These are phyloP conservation scores for Sphaerodactylus townsendi DNA, from an alignment of 2,113 vertebrate species.

Conservation along the genomic window DNA sequence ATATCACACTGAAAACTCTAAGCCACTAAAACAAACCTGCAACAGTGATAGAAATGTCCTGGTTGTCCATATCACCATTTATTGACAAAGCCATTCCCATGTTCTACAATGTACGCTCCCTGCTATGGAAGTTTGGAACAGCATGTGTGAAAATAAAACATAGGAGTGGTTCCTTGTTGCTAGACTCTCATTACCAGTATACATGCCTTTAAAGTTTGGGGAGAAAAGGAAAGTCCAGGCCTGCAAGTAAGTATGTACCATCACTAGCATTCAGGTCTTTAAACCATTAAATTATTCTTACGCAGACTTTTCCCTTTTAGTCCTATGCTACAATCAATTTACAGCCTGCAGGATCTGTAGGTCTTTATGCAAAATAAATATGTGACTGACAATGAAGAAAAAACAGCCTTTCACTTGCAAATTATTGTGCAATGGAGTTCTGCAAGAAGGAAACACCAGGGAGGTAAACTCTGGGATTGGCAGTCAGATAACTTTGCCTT, in stretches of 20 bases:
- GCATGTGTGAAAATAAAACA: not conserved
- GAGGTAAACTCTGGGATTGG: not conserved
- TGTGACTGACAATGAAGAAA: slow-evolving; percentile 7
- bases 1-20: too few relatives aligned
- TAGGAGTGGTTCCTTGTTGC: not conserved
- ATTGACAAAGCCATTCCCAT: not conserved
- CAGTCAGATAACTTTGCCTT: not conserved
- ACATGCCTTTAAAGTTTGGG: slow-evolving; percentile 12
- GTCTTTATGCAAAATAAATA: slow-evolving; percentile 43
- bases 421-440: not conserved
- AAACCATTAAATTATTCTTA: not conserved
- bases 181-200: not conserved
- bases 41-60: too few relatives aligned
- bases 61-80: too few relatives aligned
- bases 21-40: too few relatives aligned
- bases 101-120: not conserved
- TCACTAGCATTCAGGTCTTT: slow-evolving; percentile 1
- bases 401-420: slow-evolving; percentile 20
- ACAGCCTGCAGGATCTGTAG: not conserved
- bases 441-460: slow-evolving; percentile 8
- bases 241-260: not conserved
- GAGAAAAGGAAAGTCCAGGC: not conserved
- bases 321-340: not conserved
- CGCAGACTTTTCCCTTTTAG: not conserved
- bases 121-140: not conserved